phyloP scores from a whole-genome alignment of 2,888 invertebrate species.

The Athrips mouffetella region DNA sequence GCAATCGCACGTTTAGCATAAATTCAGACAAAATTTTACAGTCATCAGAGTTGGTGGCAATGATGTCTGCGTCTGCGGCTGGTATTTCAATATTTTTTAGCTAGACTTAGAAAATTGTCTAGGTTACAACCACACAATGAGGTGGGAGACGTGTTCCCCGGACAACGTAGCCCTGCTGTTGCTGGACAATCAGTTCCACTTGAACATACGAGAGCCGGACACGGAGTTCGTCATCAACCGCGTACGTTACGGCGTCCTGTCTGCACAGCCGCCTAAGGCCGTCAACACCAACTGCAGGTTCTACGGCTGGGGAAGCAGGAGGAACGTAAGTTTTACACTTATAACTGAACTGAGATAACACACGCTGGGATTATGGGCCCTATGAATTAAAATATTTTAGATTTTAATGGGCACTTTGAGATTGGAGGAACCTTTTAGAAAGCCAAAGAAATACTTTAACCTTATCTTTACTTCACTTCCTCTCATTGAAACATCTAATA shows the following conservation, averaged over 20 bases:
- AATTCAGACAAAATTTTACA: neutral
- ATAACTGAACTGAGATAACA: neutral
- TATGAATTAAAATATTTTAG: too few relatives aligned
- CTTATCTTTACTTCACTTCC: too few relatives aligned
- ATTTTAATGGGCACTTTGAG: too few relatives aligned
- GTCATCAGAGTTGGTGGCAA: neutral
- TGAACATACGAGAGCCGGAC: conserved; percentile 41
- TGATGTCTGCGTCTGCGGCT: neutral
- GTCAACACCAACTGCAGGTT: conserved; percentile 39
- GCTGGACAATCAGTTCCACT: conserved; percentile 46
- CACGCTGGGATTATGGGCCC: too few relatives aligned
- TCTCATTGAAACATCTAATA: too few relatives aligned
- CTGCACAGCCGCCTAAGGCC: conserved; percentile 15
- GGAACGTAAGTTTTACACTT: conserved; percentile 49
- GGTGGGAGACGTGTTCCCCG: conserved; percentile 44
- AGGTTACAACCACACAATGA: conserved; percentile 53
- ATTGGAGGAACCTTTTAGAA: too few relatives aligned
- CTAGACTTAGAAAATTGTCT: too few relatives aligned
- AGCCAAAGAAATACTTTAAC: too few relatives aligned
- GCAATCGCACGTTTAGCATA: too few relatives aligned
- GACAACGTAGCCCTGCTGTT: conserved; percentile 59
- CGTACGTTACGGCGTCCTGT: conserved; percentile 49
- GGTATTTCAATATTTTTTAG: too few relatives aligned
- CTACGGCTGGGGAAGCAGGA: conserved; percentile 63
- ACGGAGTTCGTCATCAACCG: conserved; percentile 52